phyloP scores from a whole-genome alignment of 2,797 vertebrate species.

The Podarcis lilfordi region DNA sequence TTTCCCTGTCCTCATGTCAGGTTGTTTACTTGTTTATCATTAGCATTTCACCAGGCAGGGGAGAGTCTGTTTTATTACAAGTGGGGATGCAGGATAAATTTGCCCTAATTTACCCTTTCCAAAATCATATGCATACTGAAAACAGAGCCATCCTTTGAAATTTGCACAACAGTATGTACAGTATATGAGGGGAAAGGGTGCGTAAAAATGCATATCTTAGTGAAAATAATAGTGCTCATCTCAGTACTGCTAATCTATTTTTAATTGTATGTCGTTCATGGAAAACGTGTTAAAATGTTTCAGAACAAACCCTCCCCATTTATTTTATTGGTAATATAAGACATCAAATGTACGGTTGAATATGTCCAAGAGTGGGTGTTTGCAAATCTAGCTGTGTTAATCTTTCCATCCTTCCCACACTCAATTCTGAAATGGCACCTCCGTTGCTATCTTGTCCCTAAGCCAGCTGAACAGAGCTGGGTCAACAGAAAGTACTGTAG shows the following conservation, averaged over 20 bases:
- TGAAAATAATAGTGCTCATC: too few relatives aligned
- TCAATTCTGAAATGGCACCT: background rate
- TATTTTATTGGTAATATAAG: background rate
- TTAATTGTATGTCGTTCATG: background rate
- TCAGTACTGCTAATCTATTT: background rate
- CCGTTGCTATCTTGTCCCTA: background rate
- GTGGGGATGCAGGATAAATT: too few relatives aligned
- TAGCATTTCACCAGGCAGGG: background rate
- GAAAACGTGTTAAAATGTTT: background rate
- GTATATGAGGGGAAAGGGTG: too few relatives aligned
- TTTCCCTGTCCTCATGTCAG: background rate
- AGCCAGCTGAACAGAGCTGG: too few relatives aligned
- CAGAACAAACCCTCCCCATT: background rate
- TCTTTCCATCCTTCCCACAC: background rate
- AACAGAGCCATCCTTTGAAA: too few relatives aligned
- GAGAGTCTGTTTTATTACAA: background rate
- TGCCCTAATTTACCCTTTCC: too few relatives aligned
- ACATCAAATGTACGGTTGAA: background rate
- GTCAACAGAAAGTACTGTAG: background rate
- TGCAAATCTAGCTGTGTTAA: background rate
- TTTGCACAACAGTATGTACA: too few relatives aligned
- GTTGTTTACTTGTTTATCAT: background rate
- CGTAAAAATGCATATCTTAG: too few relatives aligned
- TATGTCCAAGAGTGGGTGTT: background rate
- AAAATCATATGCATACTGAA: too few relatives aligned